Evolutionary conservation across 2,888 invertebrate species (phyloP).

Genomic region (Chironomus tentans): DNA sequence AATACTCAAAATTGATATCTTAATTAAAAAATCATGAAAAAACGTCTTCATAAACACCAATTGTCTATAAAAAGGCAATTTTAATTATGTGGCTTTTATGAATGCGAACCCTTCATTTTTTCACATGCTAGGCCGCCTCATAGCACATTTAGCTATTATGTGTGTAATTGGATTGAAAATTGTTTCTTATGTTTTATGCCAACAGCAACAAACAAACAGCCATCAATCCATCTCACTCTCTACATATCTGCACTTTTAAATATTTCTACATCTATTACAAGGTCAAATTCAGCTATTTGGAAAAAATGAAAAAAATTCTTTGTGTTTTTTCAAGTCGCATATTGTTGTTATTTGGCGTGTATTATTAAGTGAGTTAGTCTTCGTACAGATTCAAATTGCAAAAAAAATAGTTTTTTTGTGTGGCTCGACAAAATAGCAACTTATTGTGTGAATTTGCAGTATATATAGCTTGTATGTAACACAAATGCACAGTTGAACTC

Average conservation of each 20-base stretch:
- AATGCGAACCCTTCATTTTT: not conserved
- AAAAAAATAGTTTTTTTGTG: too few species aligned
- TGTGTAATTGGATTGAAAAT: not conserved
- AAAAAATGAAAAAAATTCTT: not conserved
- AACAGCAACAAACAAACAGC: not conserved
- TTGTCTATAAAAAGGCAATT: not conserved
- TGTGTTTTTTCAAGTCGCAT: not conserved
- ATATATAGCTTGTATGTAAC: too few species aligned
- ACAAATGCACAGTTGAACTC: too few species aligned
- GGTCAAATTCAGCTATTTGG: slow-evolving; percentile 5
- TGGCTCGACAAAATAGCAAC: too few species aligned
- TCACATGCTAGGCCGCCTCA: not conserved
- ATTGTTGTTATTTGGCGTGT: not conserved
- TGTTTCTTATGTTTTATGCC: not conserved
- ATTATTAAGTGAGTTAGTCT: not conserved
- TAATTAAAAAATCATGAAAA: too few species aligned
- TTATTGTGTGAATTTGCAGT: too few species aligned
- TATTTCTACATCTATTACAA: slow-evolving; percentile 17
- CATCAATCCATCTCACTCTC: not conserved
- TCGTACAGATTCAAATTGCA: not conserved
- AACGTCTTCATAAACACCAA: too few species aligned
- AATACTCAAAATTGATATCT: too few species aligned
- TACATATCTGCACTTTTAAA: not conserved
- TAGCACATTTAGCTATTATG: not conserved
- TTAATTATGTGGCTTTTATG: not conserved